Evolutionary conservation across 2,888 invertebrate genomes (phyloP), one percentile per base, ranked within the genome.

Genomic region (Calameuta pallipes): DNA sequence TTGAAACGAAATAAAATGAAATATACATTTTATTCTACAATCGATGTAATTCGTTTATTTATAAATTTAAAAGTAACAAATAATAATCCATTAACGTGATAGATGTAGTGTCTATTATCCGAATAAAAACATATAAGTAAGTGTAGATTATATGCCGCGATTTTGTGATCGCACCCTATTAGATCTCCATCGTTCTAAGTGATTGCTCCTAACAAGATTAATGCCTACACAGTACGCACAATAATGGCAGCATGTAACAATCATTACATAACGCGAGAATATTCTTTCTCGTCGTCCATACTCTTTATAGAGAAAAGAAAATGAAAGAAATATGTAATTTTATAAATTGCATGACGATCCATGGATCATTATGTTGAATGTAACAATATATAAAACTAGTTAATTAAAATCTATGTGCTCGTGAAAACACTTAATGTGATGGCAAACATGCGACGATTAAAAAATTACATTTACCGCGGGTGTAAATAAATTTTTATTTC

Each of bases 361-460:
- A 56, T 56, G 56, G 23, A 23, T 56, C 56, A 34, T 80, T 75
- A 74, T 37, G 31, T 35, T 73, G 34, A 75, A 30, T 76, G 56
- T 75, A 76, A 73, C 69, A 76, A 68, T 75, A 69, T 76, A 73
- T 81, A 77, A 81, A 78, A 80, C 78, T 80, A 78, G 77, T 76
- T 78, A 79, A 74, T 79, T 34, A 70, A 78, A 76, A 79, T 75
- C 74, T 75, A 76, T 74, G 31, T 71, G 23, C 56, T 56, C 56
- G 23, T 23, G 56, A 56, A 56, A 56, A 23, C 56, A 56, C 23
- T 23, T 15, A 9, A 56, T 56, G 56, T 56, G 23, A 56, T 56
- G 56, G 56, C 56, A 56, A 56, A 56, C 56, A 56, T 56, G 56
- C 56, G 56, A 56, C 56, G 56, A 56, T 56, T 56, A 56, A 23